Evolutionary conservation across 1,140 invertebrate genomes (phyloP).

Genomic region (Zaprionus lachaisei): DNA sequence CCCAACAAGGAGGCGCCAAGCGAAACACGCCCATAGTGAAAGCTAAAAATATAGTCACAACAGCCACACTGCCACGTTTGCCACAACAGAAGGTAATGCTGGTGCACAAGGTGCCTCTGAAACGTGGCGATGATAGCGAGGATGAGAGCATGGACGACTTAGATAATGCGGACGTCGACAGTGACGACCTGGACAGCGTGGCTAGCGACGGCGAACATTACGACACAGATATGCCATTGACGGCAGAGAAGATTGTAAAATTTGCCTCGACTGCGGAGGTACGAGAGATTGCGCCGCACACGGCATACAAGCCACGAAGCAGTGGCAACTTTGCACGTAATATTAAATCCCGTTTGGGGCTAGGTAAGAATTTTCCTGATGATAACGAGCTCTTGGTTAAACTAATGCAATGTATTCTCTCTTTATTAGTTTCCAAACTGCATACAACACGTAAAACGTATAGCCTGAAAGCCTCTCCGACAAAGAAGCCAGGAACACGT

Average conservation of each 20-base stretch:
- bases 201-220: slow-evolving; percentile 37
- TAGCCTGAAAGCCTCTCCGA: slow-evolving; percentile 69
- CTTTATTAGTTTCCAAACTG: slow-evolving; percentile 60
- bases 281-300: slow-evolving; percentile 73
- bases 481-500: slow-evolving; percentile 50
- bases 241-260: slow-evolving; percentile 76
- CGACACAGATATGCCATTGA: slow-evolving; percentile 43
- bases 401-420: background rate
- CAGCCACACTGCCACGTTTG: slow-evolving; percentile 23
- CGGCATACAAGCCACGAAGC: slow-evolving; percentile 43
- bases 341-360: slow-evolving; percentile 76
- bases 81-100: slow-evolving; percentile 80
- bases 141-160: slow-evolving; percentile 67
- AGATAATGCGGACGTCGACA: slow-evolving; percentile 22
- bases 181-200: slow-evolving; percentile 37
- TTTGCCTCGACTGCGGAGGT: slow-evolving; percentile 82
- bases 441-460: slow-evolving; percentile 75
- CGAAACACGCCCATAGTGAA: slow-evolving; percentile 72
- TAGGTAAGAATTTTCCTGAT: slow-evolving; percentile 45
- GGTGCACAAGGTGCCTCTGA: slow-evolving; percentile 79
- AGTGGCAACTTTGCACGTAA: slow-evolving; percentile 61
- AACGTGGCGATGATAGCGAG: slow-evolving; percentile 68
- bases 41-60: slow-evolving; percentile 57
- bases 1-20: slow-evolving; percentile 23
- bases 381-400: background rate